Evolutionary conservation across 2,113 vertebrate genomes (phyloP).

Genomic region (Gnathonemus echidnorhynchus): DNA sequence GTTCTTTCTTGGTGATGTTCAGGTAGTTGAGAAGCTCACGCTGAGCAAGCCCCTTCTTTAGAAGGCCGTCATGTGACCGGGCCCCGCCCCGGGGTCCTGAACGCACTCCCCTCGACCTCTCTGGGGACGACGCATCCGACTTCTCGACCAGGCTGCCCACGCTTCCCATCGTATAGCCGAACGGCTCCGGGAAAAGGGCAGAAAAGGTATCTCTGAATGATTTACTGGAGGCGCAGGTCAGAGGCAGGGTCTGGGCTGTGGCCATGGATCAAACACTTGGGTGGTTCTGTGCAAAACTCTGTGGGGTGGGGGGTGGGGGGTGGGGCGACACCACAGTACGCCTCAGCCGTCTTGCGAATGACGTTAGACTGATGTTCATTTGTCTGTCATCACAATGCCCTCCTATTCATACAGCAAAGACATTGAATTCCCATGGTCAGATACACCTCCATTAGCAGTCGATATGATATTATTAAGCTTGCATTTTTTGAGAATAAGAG

Average conservation of each 20-base stretch:
- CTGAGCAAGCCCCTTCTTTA: constrained; percentile 82
- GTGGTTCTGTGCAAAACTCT: constrained; percentile 58
- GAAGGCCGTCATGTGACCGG: constrained; percentile 73
- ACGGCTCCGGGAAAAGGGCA: constrained; percentile 43
- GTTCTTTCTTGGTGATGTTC: constrained; percentile 82
- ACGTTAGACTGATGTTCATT: neutral
- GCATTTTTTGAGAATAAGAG: neutral
- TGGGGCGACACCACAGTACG: neutral
- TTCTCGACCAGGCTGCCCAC: constrained; percentile 93
- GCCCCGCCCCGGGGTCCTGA: constrained; percentile 68
- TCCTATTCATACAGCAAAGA: neutral
- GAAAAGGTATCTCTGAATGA: constrained; percentile 57
- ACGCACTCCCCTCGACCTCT: constrained; percentile 59
- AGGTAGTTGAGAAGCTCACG: constrained; percentile 88
- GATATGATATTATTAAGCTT: neutral
- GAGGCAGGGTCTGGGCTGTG: constrained; percentile 77
- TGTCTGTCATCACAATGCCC: neutral
- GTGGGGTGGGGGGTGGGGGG: constrained; percentile 11
- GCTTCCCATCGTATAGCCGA: constrained; percentile 81
- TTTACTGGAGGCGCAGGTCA: constrained; percentile 69
- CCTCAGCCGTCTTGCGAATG: neutral
- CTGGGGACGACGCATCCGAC: constrained; percentile 69
- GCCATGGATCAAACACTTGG: constrained; percentile 82
- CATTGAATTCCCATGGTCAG: neutral
- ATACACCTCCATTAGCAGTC: neutral